Percentiles rank a stretch among this genome's conserved stretches.
Evolutionary conservation across 2,797 vertebrate genomes (phyloP).

Genomic region (Cyclura pinguis): DNA sequence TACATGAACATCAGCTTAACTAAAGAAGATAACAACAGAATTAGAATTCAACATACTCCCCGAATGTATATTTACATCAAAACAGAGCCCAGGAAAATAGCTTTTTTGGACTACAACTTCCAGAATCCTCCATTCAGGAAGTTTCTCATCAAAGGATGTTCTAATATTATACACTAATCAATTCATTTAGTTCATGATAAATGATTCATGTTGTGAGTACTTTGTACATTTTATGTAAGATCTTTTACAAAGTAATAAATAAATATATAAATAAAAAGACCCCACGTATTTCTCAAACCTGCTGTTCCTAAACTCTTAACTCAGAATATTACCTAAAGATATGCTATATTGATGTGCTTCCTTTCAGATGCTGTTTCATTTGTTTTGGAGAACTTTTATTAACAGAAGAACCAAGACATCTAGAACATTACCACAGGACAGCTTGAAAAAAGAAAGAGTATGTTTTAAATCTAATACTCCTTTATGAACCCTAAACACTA

Average conservation of each 20-base stretch:
- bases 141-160: background rate
- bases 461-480: background rate
- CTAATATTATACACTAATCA: background rate
- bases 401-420: background rate
- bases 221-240: background rate
- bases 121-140: no score
- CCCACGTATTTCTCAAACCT: constrained; percentile 34
- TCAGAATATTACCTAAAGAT: constrained; percentile 59
- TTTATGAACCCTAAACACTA: background rate
- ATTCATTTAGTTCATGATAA: no score
- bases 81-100: no score
- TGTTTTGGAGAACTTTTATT: constrained; percentile 11
- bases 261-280: no score
- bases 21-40: background rate
- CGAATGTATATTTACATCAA: background rate
- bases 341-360: constrained; percentile 36
- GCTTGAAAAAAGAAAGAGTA: background rate
- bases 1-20: constrained; percentile 23
- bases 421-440: background rate
- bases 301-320: constrained; percentile 56
- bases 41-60: background rate
- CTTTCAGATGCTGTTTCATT: constrained; percentile 43
- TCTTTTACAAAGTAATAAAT: constrained; percentile 52
- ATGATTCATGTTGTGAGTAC: no score
- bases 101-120: no score